Base-by-base conservation (phyloP, 2,797 vertebrate genomes). In the Lophotriccus pileatus region DNA sequence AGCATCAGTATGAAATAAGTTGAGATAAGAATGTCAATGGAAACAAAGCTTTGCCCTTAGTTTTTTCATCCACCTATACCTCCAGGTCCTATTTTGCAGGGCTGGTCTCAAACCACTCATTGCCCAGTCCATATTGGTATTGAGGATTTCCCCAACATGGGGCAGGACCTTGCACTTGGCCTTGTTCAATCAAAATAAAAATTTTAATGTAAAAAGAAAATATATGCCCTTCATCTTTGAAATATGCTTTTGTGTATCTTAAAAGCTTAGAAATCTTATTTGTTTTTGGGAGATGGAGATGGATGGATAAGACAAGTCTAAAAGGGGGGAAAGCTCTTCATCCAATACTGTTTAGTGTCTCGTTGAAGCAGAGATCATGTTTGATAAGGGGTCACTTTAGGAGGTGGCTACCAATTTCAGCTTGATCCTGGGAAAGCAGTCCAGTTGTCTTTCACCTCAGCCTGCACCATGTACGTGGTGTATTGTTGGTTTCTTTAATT, bases 391-490 rank as follows among this genome's bases (percentile, higher is more conserved):
- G 4, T 50, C 25, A 3, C 34, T 67, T 63, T 0, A 72, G 66
- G 15, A 49, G 46, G 14, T 70, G 25, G 20, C 50, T 84, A n/a
- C 22, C n/a, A 32, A 2, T 59, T 62, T 55, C 60, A 67, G 13
- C 39, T 17, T 64, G 10, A 34, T 32, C 4, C 2, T 20, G 16
- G 50, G 5, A 46, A 30, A 34, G 18, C 30, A 62, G n/a, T 46
- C 34, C 7, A 5, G 27, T 22, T 94, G 50, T 50, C 46, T 79
- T 82, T 84, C 12, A 73, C 36, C 34, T 79, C 37, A 46, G 3
- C 25, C 94, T 73, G 7, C 5, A 50, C 15, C 12, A 4, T 27
- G 1, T 13, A 6, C 2, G 0, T 70, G 36, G 12, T 52, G 14
- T 30, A 27, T 34, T 56, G 12, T 1, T n/a, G 73, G 83, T 69